phyloP scores from a whole-genome alignment of 37 sponge, comb jelly and placozoan genomes.

The Trichoplax adhaerens region DNA sequence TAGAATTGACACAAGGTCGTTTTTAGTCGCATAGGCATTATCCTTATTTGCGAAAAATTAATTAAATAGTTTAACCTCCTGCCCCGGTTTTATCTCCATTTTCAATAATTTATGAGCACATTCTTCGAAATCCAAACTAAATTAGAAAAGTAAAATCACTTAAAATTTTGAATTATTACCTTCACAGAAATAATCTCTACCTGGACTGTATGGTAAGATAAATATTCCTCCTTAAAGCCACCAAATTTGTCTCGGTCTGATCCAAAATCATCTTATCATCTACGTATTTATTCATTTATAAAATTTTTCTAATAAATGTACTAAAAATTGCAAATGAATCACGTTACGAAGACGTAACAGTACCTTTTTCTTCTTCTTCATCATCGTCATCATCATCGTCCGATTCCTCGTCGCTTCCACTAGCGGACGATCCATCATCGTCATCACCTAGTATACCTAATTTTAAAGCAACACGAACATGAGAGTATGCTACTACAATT shows the following conservation, averaged over 20 bases:
- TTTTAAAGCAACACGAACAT: neutral
- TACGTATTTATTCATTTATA: neutral
- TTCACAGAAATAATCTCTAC: neutral
- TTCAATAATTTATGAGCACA: constrained; percentile 90
- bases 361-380: neutral
- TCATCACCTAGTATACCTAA: constrained; percentile 26
- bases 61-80: constrained; percentile 36
- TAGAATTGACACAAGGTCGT: constrained; percentile 6
- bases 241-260: constrained; percentile 45
- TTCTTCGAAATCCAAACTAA: constrained; percentile 85
- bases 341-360: too few relatives aligned
- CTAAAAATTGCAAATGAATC: too few relatives aligned
- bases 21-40: neutral
- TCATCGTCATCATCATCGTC: neutral
- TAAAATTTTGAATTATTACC: too few relatives aligned
- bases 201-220: constrained; percentile 69
- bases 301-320: too few relatives aligned
- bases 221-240: constrained; percentile 61
- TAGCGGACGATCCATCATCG: constrained; percentile 20
- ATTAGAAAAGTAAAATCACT: neutral
- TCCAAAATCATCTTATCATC: constrained; percentile 56
- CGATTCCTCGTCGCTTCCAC: constrained; percentile 20
- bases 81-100: constrained; percentile 49
- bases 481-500: neutral
- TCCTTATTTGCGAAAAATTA: neutral